These are phyloP conservation scores for Dinothrombium tinctorium DNA, from an alignment of 1,140 invertebrate genomes.

Conservation along the genomic window DNA sequence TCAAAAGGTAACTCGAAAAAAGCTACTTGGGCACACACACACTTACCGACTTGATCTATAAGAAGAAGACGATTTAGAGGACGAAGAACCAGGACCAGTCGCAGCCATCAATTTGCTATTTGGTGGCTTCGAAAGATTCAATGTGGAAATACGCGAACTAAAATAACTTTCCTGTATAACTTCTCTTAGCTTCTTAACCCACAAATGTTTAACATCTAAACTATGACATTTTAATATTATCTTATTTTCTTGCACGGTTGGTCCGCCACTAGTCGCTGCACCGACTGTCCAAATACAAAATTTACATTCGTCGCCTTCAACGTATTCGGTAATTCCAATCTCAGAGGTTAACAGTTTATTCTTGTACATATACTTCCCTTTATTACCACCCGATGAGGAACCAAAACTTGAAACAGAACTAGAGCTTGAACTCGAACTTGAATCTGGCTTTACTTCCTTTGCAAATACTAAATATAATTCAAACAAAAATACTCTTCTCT, in stretches of 20 bases:
- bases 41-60: no score
- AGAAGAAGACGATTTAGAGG: no score
- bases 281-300: constrained; percentile 78
- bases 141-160: constrained; percentile 36
- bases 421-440: background rate
- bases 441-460: constrained; percentile 66
- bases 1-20: no score
- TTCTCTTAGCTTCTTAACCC: constrained; percentile 82
- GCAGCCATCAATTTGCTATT: no score
- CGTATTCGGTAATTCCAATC: constrained; percentile 88
- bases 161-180: constrained; percentile 92
- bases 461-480: constrained; percentile 87
- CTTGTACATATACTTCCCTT: constrained; percentile 83
- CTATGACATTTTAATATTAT: constrained; percentile 68
- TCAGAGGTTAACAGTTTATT: constrained; percentile 87
- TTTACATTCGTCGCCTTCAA: constrained; percentile 94
- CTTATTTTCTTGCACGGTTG: constrained; percentile 68
- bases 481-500: constrained; percentile 92
- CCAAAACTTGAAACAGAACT: background rate
- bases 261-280: constrained; percentile 9
- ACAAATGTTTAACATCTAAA: constrained; percentile 72
- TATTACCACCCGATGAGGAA: constrained; percentile 29
- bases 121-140: constrained; percentile 21
- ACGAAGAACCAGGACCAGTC: no score
- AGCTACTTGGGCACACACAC: no score